Base-by-base conservation (phyloP, 2,113 vertebrate genomes). In the Etheostoma cragini region DNA sequence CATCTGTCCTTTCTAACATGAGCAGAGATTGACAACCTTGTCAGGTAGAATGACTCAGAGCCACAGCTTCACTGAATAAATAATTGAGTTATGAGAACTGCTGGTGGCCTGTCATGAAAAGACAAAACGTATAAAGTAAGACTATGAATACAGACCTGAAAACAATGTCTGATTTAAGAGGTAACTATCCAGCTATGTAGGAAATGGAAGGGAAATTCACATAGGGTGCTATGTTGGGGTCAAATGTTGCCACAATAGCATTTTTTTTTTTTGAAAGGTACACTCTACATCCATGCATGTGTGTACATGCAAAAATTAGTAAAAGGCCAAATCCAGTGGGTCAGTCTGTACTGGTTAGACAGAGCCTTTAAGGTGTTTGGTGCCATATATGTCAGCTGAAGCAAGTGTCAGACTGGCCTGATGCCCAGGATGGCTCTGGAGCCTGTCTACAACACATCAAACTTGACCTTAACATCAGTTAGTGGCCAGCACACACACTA, bases 31-130 rank as follows among this genome's bases (percentile, higher is more conserved):
- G 65, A 85, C 67, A 76, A 21, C 53, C 47, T 70, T 84, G 83
- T 87, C 87, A 85, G 75, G 49, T 76, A 75, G 73, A 83, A 66
- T 83, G 70, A 75, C 78, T 86, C 68, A 70, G 57, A 85, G 82
- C 75, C 61, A 46, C 75, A 47, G 61, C 67, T 74, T 76, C 42
- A 63, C 72, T 80, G 47, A 78, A 77, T 77, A 80, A 86, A 81
- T 78, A 50, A 81, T 76, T 68, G 81, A 81, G 72, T 78, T 68
- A 90, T 80, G 71, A 84, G 56, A 74, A 65, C 57, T 7, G 58
- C 56, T 80, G 82, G 87, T 80, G 33, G 73, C 22, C 60, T 81
- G 80, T 79, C 80, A 80, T 52, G 30, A 74, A 61, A 58, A 81
- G 79, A 81, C 24, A 79, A 81, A 81, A 68, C 19, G 53, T 63